Evolutionary conservation across 1,140 invertebrate species (phyloP).

Genomic region (Drosophila biarmipes): DNA sequence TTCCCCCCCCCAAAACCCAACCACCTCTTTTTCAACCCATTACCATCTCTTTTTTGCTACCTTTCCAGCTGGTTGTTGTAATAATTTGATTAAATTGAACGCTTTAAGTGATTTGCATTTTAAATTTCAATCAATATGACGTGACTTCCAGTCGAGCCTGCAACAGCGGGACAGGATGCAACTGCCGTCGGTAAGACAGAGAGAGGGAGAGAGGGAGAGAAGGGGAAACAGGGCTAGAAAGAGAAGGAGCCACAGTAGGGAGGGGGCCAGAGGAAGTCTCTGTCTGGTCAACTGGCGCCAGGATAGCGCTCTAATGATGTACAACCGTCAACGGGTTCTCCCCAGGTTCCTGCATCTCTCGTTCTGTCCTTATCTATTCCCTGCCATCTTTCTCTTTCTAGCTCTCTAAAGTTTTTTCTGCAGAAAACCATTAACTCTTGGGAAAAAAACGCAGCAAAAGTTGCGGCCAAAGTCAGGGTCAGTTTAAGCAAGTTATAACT

Average conservation of each 20-base stretch:
- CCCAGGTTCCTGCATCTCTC: slow-evolving; percentile 16
- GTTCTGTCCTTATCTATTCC: neutral
- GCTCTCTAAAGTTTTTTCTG: neutral
- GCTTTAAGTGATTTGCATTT: slow-evolving; percentile 83
- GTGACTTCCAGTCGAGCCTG: slow-evolving; percentile 47
- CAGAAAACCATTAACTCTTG: slow-evolving; percentile 6
- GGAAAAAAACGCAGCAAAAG: slow-evolving; percentile 6
- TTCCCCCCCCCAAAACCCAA: neutral
- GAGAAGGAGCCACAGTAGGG: neutral
- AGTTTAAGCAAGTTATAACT: slow-evolving; percentile 2
- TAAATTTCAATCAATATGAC: slow-evolving; percentile 81
- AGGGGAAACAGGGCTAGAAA: too few relatives aligned
- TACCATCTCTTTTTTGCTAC: slow-evolving; percentile 5
- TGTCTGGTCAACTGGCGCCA: slow-evolving; percentile 51
- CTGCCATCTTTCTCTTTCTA: neutral
- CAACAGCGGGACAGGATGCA: slow-evolving; percentile 32
- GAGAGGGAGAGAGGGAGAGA: neutral
- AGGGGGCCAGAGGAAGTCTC: slow-evolving; percentile 14
- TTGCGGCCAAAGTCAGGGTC: slow-evolving; percentile 27
- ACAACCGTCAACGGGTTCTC: slow-evolving; percentile 40
- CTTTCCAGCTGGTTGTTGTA: slow-evolving; percentile 59
- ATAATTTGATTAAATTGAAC: slow-evolving; percentile 83
- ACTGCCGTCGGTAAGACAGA: slow-evolving; percentile 1
- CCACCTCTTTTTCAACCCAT: neutral
- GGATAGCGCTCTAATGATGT: slow-evolving; percentile 45